A percentile compares a stretch with the other conserved stretches of the same genome.
Evolutionary conservation across 37 sponge, comb jelly and placozoan genomes (phyloP).

Genomic region (Ianthella basta): DNA sequence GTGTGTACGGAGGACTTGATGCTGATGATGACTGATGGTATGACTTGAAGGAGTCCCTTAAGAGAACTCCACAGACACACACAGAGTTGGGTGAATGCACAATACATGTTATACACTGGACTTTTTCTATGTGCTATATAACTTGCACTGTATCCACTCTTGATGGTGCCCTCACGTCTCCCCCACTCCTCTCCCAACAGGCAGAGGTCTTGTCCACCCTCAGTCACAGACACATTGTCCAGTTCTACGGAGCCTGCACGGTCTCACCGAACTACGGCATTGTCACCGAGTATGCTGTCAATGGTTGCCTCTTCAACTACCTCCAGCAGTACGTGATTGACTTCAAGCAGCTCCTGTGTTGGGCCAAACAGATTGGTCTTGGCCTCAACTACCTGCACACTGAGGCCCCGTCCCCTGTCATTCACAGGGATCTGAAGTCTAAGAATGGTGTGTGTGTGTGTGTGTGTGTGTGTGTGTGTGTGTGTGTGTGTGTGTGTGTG

Average conservation of each 20-base stretch:
- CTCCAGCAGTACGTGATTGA: constrained; percentile 61
- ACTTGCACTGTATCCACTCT: too few relatives aligned
- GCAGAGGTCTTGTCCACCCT: constrained; percentile 81
- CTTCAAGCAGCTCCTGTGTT: constrained; percentile 70
- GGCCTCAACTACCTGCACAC: constrained; percentile 93
- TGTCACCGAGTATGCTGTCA: constrained; percentile 86
- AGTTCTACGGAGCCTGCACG: constrained; percentile 88
- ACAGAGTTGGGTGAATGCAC: too few relatives aligned
- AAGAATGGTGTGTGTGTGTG: constrained; percentile 71
- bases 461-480: constrained; percentile 13
- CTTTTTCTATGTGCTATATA: too few relatives aligned
- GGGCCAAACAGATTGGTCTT: constrained; percentile 88
- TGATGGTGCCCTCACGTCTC: background rate
- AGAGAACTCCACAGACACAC: too few relatives aligned
- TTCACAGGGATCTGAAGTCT: constrained; percentile 94
- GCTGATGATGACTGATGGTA: background rate
- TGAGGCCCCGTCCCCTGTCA: constrained; percentile 85
- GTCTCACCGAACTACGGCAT: constrained; percentile 76
- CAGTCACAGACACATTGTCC: constrained; percentile 87
- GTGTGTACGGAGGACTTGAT: background rate
- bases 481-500: constrained; percentile 35
- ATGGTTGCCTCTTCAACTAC: constrained; percentile 81
- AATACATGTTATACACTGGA: too few relatives aligned
- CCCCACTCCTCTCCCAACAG: constrained; percentile 29
- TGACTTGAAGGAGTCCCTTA: background rate